Conservation (phyloP, 1,140 invertebrate genomes). For the Drosophila aff. region DNA sequence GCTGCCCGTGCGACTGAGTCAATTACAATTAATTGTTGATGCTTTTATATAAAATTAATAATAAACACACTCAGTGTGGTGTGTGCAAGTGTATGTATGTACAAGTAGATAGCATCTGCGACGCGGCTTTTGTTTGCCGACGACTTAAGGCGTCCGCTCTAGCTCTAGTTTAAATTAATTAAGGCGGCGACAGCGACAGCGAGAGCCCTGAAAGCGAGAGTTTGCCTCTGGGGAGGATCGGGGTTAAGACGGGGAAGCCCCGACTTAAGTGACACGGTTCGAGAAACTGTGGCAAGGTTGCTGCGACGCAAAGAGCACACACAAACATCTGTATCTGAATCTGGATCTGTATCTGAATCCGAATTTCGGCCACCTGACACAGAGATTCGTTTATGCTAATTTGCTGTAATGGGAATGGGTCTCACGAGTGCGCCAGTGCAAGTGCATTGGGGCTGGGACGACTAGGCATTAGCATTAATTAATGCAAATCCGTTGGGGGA, state of each 20-base stretch:
- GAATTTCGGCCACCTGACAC: slow-evolving; percentile 25
- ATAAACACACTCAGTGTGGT: slow-evolving; percentile 45
- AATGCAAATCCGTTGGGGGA: slow-evolving; percentile 6
- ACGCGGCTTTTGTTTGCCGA: slow-evolving; percentile 63
- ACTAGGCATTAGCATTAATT: slow-evolving; percentile 29
- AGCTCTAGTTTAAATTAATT: slow-evolving; percentile 76
- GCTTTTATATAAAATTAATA: slow-evolving; percentile 85
- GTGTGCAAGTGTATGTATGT: background rate
- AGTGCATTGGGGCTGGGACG: slow-evolving; percentile 4
- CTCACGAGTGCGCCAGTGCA: slow-evolving; percentile 31
- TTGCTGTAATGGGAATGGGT: slow-evolving; percentile 22
- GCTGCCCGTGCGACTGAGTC: slow-evolving; percentile 73
- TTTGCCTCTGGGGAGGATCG: slow-evolving; percentile 19
- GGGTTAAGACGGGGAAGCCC: slow-evolving; percentile 26
- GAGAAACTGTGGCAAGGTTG: slow-evolving; percentile 65
- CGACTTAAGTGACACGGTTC: slow-evolving; percentile 45
- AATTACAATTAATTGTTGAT: slow-evolving; percentile 84
- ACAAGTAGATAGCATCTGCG: slow-evolving; percentile 53
- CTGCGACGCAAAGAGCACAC: background rate
- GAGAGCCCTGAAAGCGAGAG: slow-evolving; percentile 67
- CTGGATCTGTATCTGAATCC: background rate
- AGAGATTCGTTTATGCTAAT: slow-evolving; percentile 33
- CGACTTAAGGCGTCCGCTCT: slow-evolving; percentile 52
- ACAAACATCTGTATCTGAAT: background rate
- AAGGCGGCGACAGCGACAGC: slow-evolving; percentile 26